A percentile compares a stretch with the other conserved stretches of the same genome.
phyloP scores from a whole-genome alignment of 2,113 vertebrate species.

The Rhagologus leucostigma region DNA sequence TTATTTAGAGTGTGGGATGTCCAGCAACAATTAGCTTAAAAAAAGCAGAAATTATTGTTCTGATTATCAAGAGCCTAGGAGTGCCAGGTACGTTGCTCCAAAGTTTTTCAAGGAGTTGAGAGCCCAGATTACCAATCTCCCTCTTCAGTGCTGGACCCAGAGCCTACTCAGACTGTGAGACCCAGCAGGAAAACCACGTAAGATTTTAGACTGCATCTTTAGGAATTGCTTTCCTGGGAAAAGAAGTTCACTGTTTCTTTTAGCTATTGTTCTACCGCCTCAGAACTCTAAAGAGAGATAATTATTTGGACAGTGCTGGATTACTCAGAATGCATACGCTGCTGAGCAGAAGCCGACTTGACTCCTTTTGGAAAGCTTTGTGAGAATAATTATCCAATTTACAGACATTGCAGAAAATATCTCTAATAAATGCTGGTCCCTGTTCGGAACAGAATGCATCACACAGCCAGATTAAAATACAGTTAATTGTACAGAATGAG shows the following conservation, averaged over 20 bases:
- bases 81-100: not conserved
- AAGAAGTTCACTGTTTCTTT: not conserved
- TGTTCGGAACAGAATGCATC: slow-evolving; percentile 38
- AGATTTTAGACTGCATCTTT: not conserved
- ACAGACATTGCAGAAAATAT: slow-evolving; percentile 54
- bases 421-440: slow-evolving; percentile 31
- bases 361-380: slow-evolving; percentile 32
- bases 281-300: not conserved
- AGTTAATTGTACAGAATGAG: slow-evolving; percentile 47
- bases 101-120: not conserved
- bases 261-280: not conserved
- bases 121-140: not conserved
- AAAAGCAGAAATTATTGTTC: not conserved
- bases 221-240: not conserved
- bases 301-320: slow-evolving; percentile 21
- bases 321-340: not conserved
- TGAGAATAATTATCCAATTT: slow-evolving; percentile 61
- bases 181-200: not conserved
- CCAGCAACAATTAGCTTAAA: not conserved
- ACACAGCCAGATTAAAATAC: slow-evolving; percentile 42
- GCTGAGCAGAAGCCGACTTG: not conserved
- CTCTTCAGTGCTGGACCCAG: not conserved
- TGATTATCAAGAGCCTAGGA: not conserved
- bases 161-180: not conserved
- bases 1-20: not conserved